Base-by-base conservation (phyloP, 1,140 invertebrate species). In the Bombus fervidus region DNA sequence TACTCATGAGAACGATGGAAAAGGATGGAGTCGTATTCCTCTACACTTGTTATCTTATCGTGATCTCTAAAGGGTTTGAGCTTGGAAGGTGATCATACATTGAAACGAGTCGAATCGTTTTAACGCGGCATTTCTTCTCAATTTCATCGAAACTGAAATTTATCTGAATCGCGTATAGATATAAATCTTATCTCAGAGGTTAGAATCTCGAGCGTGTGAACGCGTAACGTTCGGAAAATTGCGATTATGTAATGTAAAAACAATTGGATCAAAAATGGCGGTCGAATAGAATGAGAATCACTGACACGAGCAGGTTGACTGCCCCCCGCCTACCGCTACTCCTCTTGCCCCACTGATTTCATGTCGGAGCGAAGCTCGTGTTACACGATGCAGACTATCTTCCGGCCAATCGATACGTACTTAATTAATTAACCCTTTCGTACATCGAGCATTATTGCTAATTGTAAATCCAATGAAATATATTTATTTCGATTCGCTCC, bases 261-360 rank as follows among this genome's bases (percentile, higher is more conserved):
- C 34, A 31, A 73, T 87, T n/a, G 43, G 59, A 43, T 31, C 3
- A 12, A 15, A 39, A 43, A 59, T 4, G 8, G 31, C 39, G 6
- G 53, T 37, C 12, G 22, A 78, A 15, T 9, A 9, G 41, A 72
- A 79, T 91, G 91, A 91, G 88, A 91, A 89, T 68, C 91, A 78
- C 91, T 91, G 91, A n/a, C 18, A 28, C 81, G 85, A 90, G 91
- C 91, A 91, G 91, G 91, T 91, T 91, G 90, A 91, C 90, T 91
- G 81, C 85, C 66, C 91, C 86, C 83, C 81, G 79, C 81, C 83
- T 80, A 71, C 72, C 83, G 72, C 82, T 66, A 73, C 82, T 74
- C 74, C 83, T 71, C 76, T 74, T 28, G 37, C 81, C 71, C 62
- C 86, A 47, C 66, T 89, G 81, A 86, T 84, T 80, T 83, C 83